Evolutionary conservation across 2,888 invertebrate genomes (phyloP), one percentile per base, ranked within the genome.

Genomic region (Dysmachus trigonus): DNA sequence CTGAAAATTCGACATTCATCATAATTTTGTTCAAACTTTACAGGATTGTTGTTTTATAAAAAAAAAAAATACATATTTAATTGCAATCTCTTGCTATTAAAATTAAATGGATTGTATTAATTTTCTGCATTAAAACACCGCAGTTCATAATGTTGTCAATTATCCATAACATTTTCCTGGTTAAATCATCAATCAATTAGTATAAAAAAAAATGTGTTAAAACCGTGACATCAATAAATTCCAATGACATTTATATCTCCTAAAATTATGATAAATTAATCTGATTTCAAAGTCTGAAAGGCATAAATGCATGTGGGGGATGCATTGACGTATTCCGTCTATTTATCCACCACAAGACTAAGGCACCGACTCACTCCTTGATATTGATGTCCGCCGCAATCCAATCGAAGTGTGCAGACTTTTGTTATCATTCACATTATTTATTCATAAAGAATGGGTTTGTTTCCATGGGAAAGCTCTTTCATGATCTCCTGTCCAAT

Each of bases 381-480:
- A 77, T 77, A 77, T 77, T 77, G 77, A 77, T 77, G 77, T 77
- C 62, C 81, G 31, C 81, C 53, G 62, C 62, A 82, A 82, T 41
- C 62, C 81, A 82, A 53, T 62, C 35, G 81, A 62, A 22, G 51
- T 33, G 62, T 82, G 81, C 81, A 82, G 81, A 82, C 81, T 82
- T 62, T 35, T 82, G 81, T 82, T 82, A 82, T 82, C 81, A 53
- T 79, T 35, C 53, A 82, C 62, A 82, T 82, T 82, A 82, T 62
- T 82, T 82, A 82, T 82, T 82, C 62, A 82, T 82, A 22, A 62
- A 82, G 62, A 62, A 82, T 15, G 53, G 81, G 62, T 82, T 82
- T 62, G 62, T 82, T 82, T 62, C 81, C 62, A 82, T 82, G 35
- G 81, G 18, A 33, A 82, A 41, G 41, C 41, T 41, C 30, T 51